These are phyloP conservation scores for Melitaea cinxia DNA, from an alignment of 1,140 invertebrate genomes.

Conservation along the genomic window DNA sequence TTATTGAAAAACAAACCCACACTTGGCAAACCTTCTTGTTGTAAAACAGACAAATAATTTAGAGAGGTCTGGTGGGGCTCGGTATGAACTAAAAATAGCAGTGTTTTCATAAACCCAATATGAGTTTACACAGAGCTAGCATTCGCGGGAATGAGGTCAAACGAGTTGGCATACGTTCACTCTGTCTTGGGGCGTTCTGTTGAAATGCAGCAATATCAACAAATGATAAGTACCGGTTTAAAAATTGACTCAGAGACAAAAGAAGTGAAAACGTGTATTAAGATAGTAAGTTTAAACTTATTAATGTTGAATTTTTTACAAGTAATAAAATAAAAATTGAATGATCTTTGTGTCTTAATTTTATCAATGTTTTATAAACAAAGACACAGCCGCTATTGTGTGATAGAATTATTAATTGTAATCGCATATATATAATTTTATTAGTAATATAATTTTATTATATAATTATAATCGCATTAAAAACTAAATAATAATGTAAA, in stretches of 20 bases:
- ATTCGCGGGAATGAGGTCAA: conserved; percentile 75
- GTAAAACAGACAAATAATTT: conserved; percentile 73
- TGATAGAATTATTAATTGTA: too few relatives aligned
- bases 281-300: conserved; percentile 3
- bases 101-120: conserved; percentile 77
- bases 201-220: conserved; percentile 54
- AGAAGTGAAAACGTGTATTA: conserved; percentile 30
- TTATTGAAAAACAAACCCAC: conserved; percentile 59
- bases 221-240: conserved; percentile 29
- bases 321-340: not conserved
- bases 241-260: conserved; percentile 40
- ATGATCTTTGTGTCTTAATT: too few relatives aligned
- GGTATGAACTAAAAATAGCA: conserved; percentile 73
- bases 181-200: conserved; percentile 43
- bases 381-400: too few relatives aligned
- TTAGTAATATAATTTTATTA: too few relatives aligned
- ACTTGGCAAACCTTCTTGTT: conserved; percentile 68
- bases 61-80: conserved; percentile 62
- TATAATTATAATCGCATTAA: too few relatives aligned
- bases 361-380: too few relatives aligned
- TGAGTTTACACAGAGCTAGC: conserved; percentile 75
- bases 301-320: conserved; percentile 1
- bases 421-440: too few relatives aligned
- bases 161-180: conserved; percentile 71
- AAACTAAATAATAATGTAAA: too few relatives aligned